Base-by-base conservation (phyloP, 2,888 invertebrate genomes). In the Leptinotarsa haldemani region DNA sequence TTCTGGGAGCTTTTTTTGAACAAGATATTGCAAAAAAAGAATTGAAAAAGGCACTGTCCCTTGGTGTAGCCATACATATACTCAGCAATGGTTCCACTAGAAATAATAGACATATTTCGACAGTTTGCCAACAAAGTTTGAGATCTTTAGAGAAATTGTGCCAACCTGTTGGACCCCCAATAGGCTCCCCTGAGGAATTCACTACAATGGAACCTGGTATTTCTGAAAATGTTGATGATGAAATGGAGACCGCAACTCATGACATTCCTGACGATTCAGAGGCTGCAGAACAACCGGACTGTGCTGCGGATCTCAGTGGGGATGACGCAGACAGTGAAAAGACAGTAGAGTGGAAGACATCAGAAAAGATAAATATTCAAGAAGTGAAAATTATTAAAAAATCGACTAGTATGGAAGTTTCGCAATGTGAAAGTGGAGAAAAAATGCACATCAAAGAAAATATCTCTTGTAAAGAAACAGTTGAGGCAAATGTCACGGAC, bases 91-190 rank as follows among this genome's bases (percentile, higher is more conserved):
- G 80, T 9, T 50, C 73, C 3, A 77, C 71, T 52, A 71, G 58
- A 66, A 75, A 40, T 20, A 77, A 79, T 22, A 76, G 68, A 7
- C 70, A 74, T 40, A 68, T 82, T 9, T 70, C 77, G 5, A 46
- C 40, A 9, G 67, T 72, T 18, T 81, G 81, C 56, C 77, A 79
- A 63, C 53, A 71, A 15, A 79, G 81, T 25, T 56, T 82, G 25
- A 74, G 72, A 58, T 61, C 50, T 25, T 69, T 82, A 46, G 81
- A 82, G 70, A 75, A 74, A 61, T 63, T 82, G 16, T 82, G 81
- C 64, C 82, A 82, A 52, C 81, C 82, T 1, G 58, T 81, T 66
- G 80, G 79, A 58, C 79, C 79, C 25, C 77, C 80, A 16, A 65
- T 80, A 56, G 18, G 20, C 53, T 48, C 68, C 4, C 40, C 46